phyloP scores from a whole-genome alignment of 2,797 vertebrate species.

The Tympanoctomys barrerae region DNA sequence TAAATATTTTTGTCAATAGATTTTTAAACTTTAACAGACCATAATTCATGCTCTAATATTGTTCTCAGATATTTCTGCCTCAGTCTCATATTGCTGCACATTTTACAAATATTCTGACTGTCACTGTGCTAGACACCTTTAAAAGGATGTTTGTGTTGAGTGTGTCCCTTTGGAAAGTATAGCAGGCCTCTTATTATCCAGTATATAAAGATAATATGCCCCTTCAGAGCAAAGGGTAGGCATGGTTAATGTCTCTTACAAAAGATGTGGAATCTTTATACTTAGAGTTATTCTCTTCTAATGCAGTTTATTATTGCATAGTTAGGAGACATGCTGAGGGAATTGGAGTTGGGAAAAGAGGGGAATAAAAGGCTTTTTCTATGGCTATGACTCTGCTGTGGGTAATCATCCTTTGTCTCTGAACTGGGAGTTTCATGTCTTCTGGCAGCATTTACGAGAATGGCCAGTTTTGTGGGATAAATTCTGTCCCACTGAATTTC shows the following conservation, averaged over 20 bases:
- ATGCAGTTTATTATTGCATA: not conserved
- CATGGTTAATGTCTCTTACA: not conserved
- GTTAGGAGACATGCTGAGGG: not conserved
- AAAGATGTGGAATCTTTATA: not conserved
- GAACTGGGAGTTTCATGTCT: not conserved
- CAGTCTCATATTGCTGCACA: not conserved
- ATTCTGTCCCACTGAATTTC: not conserved
- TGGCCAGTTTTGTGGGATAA: not conserved
- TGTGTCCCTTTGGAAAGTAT: not conserved
- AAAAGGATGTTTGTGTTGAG: not conserved
- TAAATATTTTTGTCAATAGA: slow-evolving; percentile 11
- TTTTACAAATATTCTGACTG: not conserved
- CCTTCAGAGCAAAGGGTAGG: not conserved
- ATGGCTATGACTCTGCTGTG: not conserved
- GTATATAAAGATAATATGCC: not conserved
- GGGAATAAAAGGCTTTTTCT: not conserved
- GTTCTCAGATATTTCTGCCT: not conserved
- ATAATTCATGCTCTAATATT: not conserved
- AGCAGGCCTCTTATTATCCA: not conserved
- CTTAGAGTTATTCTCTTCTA: not conserved
- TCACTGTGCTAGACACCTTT: not conserved
- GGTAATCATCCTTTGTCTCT: not conserved
- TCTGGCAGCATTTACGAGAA: not conserved
- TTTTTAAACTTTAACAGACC: not conserved
- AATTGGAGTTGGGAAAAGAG: not conserved